phyloP scores from a whole-genome alignment of 2,888 invertebrate species.

The Phalera bucephala region DNA sequence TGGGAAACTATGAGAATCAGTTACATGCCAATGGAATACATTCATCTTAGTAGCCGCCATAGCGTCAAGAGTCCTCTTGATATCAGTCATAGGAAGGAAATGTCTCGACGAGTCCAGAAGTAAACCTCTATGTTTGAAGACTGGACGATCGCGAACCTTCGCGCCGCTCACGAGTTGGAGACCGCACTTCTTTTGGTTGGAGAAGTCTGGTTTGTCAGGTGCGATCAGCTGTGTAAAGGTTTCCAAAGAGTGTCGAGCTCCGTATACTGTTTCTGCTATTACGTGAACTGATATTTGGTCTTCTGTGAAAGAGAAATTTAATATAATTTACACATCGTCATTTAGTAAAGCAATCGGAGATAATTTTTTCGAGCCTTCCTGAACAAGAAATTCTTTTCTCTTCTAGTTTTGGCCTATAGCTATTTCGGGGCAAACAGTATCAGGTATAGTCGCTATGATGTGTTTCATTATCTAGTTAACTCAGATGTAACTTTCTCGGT shows the following conservation, averaged over 20 bases:
- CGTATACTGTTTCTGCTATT: conserved; percentile 85
- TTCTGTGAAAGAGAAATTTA: conserved; percentile 47
- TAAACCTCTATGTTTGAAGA: conserved; percentile 92
- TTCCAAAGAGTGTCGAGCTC: conserved; percentile 90
- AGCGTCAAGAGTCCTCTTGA: conserved; percentile 89
- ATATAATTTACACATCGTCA: no score
- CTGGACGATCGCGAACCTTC: conserved; percentile 89
- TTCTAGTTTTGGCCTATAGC: no score
- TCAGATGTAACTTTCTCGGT: no score
- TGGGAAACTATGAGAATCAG: conserved; percentile 96
- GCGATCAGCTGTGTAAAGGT: conserved; percentile 87
- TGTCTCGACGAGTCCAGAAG: conserved; percentile 95
- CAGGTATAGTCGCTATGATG: no score
- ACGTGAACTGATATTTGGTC: conserved; percentile 79
- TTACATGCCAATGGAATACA: conserved; percentile 96
- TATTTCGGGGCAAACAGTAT: no score
- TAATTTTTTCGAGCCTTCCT: no score
- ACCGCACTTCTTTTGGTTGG: conserved; percentile 59
- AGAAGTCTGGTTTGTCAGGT: conserved; percentile 48
- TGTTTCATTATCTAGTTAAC: no score
- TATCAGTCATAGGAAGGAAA: conserved; percentile 88
- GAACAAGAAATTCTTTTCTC: no score
- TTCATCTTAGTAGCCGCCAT: conserved; percentile 96
- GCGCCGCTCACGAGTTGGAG: conserved; percentile 85
- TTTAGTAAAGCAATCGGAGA: no score